Base-by-base conservation (phyloP, 2,113 vertebrate genomes). In the Gambusia affinis region DNA sequence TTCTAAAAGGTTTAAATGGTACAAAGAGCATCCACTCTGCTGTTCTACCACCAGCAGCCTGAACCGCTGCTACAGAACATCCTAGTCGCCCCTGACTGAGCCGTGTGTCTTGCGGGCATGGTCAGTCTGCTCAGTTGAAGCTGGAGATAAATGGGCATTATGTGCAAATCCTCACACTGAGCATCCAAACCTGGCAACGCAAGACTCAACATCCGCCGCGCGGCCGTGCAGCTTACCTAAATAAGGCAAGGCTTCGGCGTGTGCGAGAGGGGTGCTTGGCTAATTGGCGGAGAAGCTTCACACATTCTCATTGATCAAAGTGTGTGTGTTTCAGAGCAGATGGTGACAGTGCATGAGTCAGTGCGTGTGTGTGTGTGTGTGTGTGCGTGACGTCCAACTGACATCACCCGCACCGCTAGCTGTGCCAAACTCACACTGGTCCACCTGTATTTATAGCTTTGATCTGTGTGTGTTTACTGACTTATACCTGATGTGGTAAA, bases 301-400 rank as follows among this genome's bases (percentile, higher is more conserved):
- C 72, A 72, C 65, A 12, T 82, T 63, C 72, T 81, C 83, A 78
- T 85, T 66, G 33, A 85, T 76, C 65, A 75, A 54, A 64, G 73
- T 78, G 83, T 79, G 81, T 66, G 72, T 64, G 72, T 78, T 8
- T 80, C 22, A 30, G 72, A 85, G 70, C 92, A 93, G 90, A 93
- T 92, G 91, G 91, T 90, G 85, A 83, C 86, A 39, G 81, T 80
- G 82, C 73, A 76, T 87, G 90, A 87, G 72, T 88, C 76, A 64
- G 60, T 69, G 39, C 14, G 39, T 74, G 84, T 81, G 80, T 31
- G 37, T 39, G 37, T 74, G 84, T 81, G 80, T 81, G 73, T 83
- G 75, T 69, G 69, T 78, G 69, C 80, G 15, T 90, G 88, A 89
- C 70, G 83, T 85, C 82, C 86, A 89, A 39, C 74, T 90, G 81